Evolutionary conservation across 2,888 invertebrate species (phyloP).

Genomic region (Synanthedon andrenaeformis): DNA sequence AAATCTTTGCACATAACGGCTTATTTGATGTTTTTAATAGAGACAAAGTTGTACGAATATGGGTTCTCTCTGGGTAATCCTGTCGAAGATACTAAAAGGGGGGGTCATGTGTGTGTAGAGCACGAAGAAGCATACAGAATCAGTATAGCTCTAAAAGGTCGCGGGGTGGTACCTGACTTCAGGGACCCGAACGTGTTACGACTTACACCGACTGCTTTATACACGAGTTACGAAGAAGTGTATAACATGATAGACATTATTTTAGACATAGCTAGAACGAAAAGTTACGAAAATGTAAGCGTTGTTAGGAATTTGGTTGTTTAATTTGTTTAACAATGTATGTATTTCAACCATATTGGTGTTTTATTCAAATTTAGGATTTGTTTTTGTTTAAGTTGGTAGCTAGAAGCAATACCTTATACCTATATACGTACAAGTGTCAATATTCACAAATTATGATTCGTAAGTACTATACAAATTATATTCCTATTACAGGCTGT

Average conservation of each 20-base stretch:
- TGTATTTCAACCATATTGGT: not conserved
- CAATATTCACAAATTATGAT: too few species aligned
- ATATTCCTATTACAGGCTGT: too few species aligned
- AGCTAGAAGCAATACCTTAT: too few species aligned
- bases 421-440: too few species aligned
- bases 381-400: too few species aligned
- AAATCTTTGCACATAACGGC: slow-evolving; percentile 51
- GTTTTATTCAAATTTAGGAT: not conserved
- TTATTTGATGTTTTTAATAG: slow-evolving; percentile 47
- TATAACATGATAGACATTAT: slow-evolving; percentile 38
- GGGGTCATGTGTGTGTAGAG: slow-evolving; percentile 47
- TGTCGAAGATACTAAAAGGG: slow-evolving; percentile 34
- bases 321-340: slow-evolving; percentile 8
- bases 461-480: too few species aligned
- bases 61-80: slow-evolving; percentile 43
- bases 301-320: slow-evolving; percentile 29
- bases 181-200: slow-evolving; percentile 48
- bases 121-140: slow-evolving; percentile 49
- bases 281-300: slow-evolving; percentile 29
- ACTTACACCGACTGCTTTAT: slow-evolving; percentile 41
- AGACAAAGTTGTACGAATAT: slow-evolving; percentile 26
- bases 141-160: slow-evolving; percentile 33
- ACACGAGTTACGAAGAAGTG: slow-evolving; percentile 46
- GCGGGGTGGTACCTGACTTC: slow-evolving; percentile 42
- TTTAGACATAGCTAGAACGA: slow-evolving; percentile 29